Percentiles rank a stretch among this genome's conserved stretches.
Conservation (phyloP, 1,140 invertebrate species). For the Anoplolepis gracilipes region DNA sequence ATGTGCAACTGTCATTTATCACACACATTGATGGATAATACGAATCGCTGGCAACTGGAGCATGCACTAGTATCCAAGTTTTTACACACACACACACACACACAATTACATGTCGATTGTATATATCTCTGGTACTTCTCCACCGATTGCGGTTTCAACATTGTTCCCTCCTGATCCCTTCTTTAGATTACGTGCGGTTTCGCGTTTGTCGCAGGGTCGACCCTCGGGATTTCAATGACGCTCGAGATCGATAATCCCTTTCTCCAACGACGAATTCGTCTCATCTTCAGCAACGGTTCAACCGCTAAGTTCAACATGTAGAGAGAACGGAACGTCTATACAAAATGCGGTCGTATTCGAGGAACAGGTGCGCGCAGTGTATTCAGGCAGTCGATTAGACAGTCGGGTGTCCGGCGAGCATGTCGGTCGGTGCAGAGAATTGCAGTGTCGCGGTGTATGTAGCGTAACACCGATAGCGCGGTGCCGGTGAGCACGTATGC, state of each 20-base stretch:
- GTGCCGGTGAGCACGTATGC: constrained; percentile 47
- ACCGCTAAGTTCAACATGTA: constrained; percentile 51
- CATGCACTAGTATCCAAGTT: background rate
- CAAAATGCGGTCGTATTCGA: constrained; percentile 64
- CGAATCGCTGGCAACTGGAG: background rate
- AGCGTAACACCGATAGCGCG: constrained; percentile 48
- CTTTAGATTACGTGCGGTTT: constrained; percentile 5
- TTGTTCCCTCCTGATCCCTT: constrained; percentile 9
- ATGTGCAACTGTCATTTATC: background rate
- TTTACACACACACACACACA: background rate
- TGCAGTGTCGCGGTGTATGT: constrained; percentile 55
- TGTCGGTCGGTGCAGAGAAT: constrained; percentile 65
- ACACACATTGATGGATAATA: background rate
- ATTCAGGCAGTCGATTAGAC: constrained; percentile 71
- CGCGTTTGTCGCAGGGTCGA: constrained; percentile 35
- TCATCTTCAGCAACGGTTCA: constrained; percentile 54
- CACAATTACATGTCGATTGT: background rate
- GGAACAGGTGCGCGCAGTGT: constrained; percentile 70
- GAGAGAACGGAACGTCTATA: constrained; percentile 55
- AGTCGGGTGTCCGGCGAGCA: constrained; percentile 67
- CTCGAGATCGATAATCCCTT: constrained; percentile 33
- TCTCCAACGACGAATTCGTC: constrained; percentile 47
- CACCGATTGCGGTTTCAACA: background rate
- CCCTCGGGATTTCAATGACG: constrained; percentile 34
- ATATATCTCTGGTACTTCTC: no score